These are phyloP conservation scores for Carduelis carduelis DNA, from an alignment of 2,797 vertebrate species.

Conservation along the genomic window DNA sequence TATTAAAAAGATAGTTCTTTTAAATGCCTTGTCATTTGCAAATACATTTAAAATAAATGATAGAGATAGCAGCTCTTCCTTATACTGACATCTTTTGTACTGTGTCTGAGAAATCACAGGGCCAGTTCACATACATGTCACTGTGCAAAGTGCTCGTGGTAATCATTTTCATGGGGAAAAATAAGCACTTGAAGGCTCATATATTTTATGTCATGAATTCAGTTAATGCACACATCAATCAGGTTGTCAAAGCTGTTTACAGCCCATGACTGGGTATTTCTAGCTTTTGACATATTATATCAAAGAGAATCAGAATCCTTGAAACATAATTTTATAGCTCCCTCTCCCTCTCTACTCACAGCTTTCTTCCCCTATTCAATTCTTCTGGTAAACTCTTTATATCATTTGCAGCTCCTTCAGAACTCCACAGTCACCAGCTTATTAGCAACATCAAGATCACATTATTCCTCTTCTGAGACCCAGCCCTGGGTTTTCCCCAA, in stretches of 20 bases:
- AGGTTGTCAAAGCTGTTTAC: conserved; percentile 47
- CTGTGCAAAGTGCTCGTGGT: neutral
- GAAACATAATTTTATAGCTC: neutral
- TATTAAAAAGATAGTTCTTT: neutral
- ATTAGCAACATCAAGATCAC: neutral
- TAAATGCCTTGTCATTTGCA: neutral
- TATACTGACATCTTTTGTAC: neutral
- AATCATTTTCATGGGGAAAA: conserved; percentile 35
- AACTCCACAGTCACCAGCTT: neutral
- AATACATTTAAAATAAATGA: neutral
- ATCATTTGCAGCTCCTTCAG: neutral
- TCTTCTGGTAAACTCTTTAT: neutral
- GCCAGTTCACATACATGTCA: neutral
- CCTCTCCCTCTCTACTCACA: neutral
- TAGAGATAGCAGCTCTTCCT: neutral
- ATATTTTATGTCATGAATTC: conserved; percentile 5
- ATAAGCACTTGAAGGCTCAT: neutral
- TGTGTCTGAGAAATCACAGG: neutral
- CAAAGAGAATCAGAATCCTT: conserved; percentile 22
- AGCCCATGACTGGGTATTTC: conserved; percentile 9
- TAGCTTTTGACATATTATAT: neutral
- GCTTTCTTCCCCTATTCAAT: neutral
- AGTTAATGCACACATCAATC: conserved; percentile 41
- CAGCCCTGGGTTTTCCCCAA: neutral
- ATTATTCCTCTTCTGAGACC: neutral